These are phyloP conservation scores for Ormyrus pomaceus DNA, from an alignment of 2,888 invertebrate genomes.

Conservation along the genomic window DNA sequence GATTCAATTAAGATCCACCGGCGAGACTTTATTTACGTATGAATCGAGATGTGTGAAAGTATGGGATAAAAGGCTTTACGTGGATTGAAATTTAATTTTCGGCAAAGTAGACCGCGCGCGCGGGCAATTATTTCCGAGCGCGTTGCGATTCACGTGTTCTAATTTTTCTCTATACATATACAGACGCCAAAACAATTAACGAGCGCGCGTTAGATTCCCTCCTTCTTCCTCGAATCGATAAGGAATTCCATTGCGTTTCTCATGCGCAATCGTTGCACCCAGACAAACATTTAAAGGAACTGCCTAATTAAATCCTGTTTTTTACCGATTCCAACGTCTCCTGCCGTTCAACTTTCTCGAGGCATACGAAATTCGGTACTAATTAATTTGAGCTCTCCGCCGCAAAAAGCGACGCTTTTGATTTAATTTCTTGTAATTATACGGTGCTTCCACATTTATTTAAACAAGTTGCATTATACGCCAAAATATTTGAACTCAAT, in stretches of 20 bases:
- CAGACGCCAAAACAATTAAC: slow-evolving; percentile 20
- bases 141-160: slow-evolving; percentile 12
- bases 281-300: slow-evolving; percentile 20
- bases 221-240: slow-evolving; percentile 34
- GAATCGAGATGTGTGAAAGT: not conserved
- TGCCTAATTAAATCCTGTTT: slow-evolving; percentile 42
- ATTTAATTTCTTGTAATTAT: too few relatives aligned
- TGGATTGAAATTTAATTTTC: slow-evolving; percentile 28
- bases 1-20: too few relatives aligned
- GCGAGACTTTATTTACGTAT: too few relatives aligned
- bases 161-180: not conserved
- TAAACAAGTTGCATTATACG: too few relatives aligned
- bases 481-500: too few relatives aligned
- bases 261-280: slow-evolving; percentile 37
- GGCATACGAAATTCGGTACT: too few relatives aligned
- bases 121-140: slow-evolving; percentile 24
- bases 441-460: too few relatives aligned
- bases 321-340: not conserved
- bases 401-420: too few relatives aligned
- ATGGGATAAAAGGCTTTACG: slow-evolving; percentile 18
- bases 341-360: slow-evolving; percentile 2
- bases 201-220: not conserved
- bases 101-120: not conserved
- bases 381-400: too few relatives aligned
- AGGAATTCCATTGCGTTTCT: slow-evolving; percentile 34